Conservation (phyloP, 2,797 vertebrate species). For the Sebastes nivosus region DNA sequence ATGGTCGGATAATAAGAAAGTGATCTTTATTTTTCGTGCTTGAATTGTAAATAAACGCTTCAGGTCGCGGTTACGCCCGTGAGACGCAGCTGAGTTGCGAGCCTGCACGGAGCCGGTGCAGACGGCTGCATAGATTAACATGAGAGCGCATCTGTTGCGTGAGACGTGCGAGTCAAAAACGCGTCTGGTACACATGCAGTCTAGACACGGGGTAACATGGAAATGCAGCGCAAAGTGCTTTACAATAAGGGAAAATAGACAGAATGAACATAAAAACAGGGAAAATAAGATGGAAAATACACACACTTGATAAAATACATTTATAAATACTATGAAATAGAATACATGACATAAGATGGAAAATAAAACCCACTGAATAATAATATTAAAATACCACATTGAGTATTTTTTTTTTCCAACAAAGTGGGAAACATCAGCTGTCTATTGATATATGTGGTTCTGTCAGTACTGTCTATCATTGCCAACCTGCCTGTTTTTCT, state of each 20-base stretch:
- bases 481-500: constrained; percentile 1
- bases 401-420: background rate
- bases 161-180: background rate
- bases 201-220: background rate
- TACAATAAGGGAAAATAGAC: too few relatives aligned
- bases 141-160: background rate
- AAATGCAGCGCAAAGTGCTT: background rate
- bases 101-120: background rate
- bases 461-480: background rate
- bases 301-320: too few relatives aligned
- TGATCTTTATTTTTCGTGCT: background rate
- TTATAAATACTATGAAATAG: too few relatives aligned
- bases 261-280: background rate
- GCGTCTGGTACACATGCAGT: background rate
- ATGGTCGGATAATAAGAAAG: background rate
- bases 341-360: background rate
- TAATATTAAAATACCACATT: background rate
- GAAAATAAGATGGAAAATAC: background rate
- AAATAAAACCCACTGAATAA: background rate
- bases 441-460: background rate
- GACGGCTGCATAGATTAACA: background rate
- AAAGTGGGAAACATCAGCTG: background rate
- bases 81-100: background rate
- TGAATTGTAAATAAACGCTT: background rate
- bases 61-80: background rate